Conservation (phyloP, 2,113 vertebrate species). For the Macaca nemestrina region DNA sequence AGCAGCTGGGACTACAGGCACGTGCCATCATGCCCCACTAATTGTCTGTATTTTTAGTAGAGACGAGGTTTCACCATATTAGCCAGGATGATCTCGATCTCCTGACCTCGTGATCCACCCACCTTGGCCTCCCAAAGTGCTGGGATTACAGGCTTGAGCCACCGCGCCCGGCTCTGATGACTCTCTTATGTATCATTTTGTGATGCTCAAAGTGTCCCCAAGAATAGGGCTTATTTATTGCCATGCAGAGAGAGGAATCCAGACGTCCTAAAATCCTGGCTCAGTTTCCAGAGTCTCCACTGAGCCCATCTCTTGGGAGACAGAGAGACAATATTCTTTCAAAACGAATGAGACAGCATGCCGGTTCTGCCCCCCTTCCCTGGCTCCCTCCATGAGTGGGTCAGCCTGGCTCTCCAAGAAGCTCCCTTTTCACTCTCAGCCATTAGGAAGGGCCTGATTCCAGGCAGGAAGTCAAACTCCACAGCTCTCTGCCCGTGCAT, state of each 20-base stretch:
- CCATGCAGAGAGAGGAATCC: background rate
- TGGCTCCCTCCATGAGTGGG: background rate
- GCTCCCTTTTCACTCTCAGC: background rate
- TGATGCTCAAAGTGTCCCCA: background rate
- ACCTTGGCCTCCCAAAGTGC: too few relatives aligned
- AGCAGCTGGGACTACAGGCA: too few relatives aligned
- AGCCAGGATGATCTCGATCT: too few relatives aligned
- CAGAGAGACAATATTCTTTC: background rate
- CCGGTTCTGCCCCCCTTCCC: background rate
- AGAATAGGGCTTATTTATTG: background rate
- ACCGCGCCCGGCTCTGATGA: background rate
- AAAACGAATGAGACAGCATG: background rate
- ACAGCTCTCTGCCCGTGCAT: background rate
- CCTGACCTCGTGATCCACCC: too few relatives aligned
- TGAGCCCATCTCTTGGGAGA: background rate
- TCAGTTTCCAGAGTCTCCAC: background rate
- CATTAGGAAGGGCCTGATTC: background rate
- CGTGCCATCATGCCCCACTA: accelerated
- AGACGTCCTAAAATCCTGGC: background rate
- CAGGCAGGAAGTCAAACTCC: background rate
- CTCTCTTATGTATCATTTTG: background rate
- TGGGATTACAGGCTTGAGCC: too few relatives aligned
- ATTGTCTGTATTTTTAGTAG: too few relatives aligned
- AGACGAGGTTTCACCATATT: too few relatives aligned
- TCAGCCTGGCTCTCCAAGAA: background rate